Conservation (phyloP, 2,888 invertebrate species). For the Aromia moschata region DNA sequence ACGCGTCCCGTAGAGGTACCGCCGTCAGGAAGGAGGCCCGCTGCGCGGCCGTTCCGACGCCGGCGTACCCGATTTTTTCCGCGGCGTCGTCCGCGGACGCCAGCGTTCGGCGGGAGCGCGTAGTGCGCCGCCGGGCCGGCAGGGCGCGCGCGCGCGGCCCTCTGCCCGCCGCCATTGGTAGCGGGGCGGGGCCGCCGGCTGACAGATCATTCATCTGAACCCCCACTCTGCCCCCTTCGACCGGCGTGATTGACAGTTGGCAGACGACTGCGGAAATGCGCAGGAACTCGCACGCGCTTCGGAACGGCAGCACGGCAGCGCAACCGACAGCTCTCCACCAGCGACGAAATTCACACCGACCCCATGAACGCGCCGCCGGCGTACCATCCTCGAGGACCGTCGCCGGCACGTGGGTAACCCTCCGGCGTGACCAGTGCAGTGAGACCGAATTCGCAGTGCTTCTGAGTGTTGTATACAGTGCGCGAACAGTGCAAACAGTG, state of each 20-base stretch:
- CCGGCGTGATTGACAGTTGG: slow-evolving; percentile 73
- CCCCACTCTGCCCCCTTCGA: slow-evolving; percentile 67
- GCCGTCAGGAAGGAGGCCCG: slow-evolving; percentile 19
- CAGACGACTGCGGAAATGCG: slow-evolving; percentile 73
- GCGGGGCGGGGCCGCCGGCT: slow-evolving; percentile 57
- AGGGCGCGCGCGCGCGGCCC: slow-evolving; percentile 63
- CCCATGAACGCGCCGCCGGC: slow-evolving; percentile 46
- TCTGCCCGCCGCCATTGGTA: slow-evolving; percentile 59
- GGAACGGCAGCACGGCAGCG: slow-evolving; percentile 54
- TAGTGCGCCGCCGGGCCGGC: slow-evolving; percentile 55
- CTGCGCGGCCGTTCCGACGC: slow-evolving; percentile 36
- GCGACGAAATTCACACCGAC: slow-evolving; percentile 47
- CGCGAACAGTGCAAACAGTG: slow-evolving; percentile 48
- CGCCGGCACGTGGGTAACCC: slow-evolving; percentile 43
- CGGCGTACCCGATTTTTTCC: slow-evolving; percentile 34
- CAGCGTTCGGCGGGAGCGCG: slow-evolving; percentile 42
- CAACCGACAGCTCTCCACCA: slow-evolving; percentile 48
- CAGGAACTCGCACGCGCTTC: slow-evolving; percentile 66
- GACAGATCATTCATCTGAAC: slow-evolving; percentile 65
- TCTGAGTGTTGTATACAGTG: slow-evolving; percentile 36
- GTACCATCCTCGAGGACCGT: slow-evolving; percentile 42
- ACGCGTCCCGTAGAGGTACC: neutral
- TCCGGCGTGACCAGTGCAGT: slow-evolving; percentile 52
- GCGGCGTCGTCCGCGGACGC: slow-evolving; percentile 58
- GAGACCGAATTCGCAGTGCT: slow-evolving; percentile 36